Evolutionary conservation across 2,113 vertebrate species (phyloP).

Genomic region (Phasianus colchicus): DNA sequence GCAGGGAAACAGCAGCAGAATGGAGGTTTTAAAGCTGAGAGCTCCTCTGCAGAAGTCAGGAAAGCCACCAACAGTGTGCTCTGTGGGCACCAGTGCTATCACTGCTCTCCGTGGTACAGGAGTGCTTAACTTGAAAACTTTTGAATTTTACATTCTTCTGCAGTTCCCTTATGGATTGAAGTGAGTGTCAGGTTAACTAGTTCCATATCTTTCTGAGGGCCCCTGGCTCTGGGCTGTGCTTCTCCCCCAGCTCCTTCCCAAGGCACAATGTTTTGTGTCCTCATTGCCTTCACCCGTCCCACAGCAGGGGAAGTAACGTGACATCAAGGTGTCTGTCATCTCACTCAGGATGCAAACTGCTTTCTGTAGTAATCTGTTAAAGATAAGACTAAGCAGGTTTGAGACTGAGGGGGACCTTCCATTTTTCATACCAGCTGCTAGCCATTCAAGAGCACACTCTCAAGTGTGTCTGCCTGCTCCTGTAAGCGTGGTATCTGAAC

Average conservation of each 20-base stretch:
- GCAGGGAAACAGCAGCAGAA: too few relatives aligned
- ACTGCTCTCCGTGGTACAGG: neutral
- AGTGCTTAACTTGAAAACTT: neutral
- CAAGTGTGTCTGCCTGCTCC: neutral
- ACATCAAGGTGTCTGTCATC: neutral
- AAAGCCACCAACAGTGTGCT: neutral
- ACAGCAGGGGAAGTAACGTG: accelerated
- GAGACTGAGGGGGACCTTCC: neutral
- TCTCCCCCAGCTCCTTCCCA: neutral
- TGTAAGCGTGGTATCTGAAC: neutral
- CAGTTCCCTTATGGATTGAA: neutral
- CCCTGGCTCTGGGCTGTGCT: neutral
- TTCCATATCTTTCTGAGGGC: accelerated
- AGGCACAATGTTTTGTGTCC: neutral
- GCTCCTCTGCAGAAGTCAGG: neutral
- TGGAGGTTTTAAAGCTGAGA: neutral
- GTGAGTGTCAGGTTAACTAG: neutral
- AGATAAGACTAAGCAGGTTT: neutral
- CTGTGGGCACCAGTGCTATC: neutral
- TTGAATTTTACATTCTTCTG: neutral
- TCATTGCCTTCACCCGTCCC: neutral
- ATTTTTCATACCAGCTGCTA: neutral
- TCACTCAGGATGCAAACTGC: neutral
- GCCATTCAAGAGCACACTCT: neutral
- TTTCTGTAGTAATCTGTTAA: neutral